A percentile compares a stretch with the other conserved stretches of the same genome.
Evolutionary conservation across 2,797 vertebrate genomes (phyloP).

Genomic region (Pogoniulus pusillus): DNA sequence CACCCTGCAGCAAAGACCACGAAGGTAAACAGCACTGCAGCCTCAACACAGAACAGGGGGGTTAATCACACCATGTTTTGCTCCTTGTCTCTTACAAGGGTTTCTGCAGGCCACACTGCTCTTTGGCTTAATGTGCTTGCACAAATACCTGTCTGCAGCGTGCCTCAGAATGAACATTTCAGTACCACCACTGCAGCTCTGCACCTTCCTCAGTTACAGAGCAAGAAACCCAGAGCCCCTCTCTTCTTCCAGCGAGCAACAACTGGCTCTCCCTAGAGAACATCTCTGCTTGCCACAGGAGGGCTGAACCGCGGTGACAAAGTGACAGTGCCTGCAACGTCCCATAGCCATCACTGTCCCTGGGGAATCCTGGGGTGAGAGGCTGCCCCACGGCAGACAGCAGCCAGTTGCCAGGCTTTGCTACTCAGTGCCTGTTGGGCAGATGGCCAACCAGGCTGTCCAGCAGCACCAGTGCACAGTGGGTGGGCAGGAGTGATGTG

Average conservation of each 20-base stretch:
- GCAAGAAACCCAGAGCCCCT: not conserved
- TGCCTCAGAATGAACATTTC: not conserved
- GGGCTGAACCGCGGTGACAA: rapidly evolving
- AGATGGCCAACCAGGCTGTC: no score
- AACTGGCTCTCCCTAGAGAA: not conserved
- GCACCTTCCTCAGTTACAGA: not conserved
- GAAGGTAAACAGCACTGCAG: constrained; percentile 77
- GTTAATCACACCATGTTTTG: not conserved
- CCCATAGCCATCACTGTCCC: not conserved
- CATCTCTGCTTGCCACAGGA: not conserved
- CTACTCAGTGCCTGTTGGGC: rapidly evolving
- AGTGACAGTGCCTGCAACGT: rapidly evolving
- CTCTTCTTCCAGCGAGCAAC: not conserved
- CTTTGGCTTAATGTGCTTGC: not conserved
- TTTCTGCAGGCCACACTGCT: not conserved
- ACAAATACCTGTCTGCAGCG: not conserved
- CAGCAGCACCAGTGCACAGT: not conserved
- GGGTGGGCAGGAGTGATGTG: not conserved
- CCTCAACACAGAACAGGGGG: constrained; percentile 73
- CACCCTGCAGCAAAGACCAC: constrained; percentile 68
- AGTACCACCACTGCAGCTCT: not conserved
- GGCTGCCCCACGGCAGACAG: not conserved
- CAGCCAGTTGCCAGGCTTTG: not conserved
- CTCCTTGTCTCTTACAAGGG: not conserved
- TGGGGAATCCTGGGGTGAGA: not conserved